These are phyloP conservation scores for Stigmatopora nigra DNA, from an alignment of 2,113 vertebrate genomes.

Conservation along the genomic window DNA sequence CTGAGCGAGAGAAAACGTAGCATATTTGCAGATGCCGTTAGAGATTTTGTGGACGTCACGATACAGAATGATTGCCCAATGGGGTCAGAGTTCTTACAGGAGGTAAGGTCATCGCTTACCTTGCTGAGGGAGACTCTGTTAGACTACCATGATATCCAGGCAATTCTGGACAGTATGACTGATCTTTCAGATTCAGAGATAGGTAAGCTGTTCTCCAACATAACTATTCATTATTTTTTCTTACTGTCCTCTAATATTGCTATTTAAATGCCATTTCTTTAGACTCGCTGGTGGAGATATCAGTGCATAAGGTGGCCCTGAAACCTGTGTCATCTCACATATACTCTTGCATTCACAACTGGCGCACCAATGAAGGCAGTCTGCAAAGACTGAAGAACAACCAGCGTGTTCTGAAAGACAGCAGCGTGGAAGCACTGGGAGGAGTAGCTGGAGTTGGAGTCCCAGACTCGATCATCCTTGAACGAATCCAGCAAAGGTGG, in stretches of 20 bases:
- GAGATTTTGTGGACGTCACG: conserved; percentile 50
- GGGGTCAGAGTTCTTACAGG: conserved; percentile 76
- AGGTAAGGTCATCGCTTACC: conserved; percentile 73
- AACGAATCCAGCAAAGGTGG: conserved; percentile 74
- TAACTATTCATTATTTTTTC: neutral
- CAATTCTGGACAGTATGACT: conserved; percentile 59
- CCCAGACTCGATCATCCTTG: conserved; percentile 62
- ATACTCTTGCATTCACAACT: conserved; percentile 66
- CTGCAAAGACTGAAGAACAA: conserved; percentile 55
- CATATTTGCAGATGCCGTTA: conserved; percentile 65
- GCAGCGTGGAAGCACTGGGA: conserved; percentile 57
- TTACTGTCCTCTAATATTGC: neutral
- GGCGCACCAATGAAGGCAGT: conserved; percentile 52
- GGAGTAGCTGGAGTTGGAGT: conserved; percentile 56
- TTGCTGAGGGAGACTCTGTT: conserved; percentile 70
- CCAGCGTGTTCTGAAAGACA: conserved; percentile 46
- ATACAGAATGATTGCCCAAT: conserved; percentile 33
- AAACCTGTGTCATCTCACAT: conserved; percentile 70
- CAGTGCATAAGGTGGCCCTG: conserved; percentile 77
- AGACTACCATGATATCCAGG: conserved; percentile 67
- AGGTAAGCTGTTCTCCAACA: conserved; percentile 47
- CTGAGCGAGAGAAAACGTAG: conserved; percentile 65
- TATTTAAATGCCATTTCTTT: neutral
- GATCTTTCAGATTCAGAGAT: conserved; percentile 62
- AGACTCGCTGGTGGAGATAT: conserved; percentile 74